Evolutionary conservation across 2,797 vertebrate species (phyloP).

Genomic region (Amblyraja radiata): DNA sequence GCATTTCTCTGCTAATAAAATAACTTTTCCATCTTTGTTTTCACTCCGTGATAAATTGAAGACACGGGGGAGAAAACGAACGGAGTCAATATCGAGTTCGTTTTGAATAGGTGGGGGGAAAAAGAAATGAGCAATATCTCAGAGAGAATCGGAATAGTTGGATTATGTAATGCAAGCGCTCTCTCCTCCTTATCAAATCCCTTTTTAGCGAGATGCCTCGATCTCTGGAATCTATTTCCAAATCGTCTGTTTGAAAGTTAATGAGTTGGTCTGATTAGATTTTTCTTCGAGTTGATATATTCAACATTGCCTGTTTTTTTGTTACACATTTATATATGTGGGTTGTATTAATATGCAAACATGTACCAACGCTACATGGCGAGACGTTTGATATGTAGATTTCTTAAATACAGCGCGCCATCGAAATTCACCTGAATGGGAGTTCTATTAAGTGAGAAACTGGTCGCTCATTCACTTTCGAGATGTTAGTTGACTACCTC

Average conservation of each 20-base stretch:
- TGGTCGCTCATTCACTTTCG: background rate
- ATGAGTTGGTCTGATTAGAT: background rate
- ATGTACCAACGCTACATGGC: background rate
- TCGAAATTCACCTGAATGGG: background rate
- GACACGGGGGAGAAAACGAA: background rate
- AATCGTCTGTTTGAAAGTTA: background rate
- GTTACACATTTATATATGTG: background rate
- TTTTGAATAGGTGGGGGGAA: background rate
- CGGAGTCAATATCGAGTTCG: background rate
- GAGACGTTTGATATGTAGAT: background rate
- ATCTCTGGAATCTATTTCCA: background rate
- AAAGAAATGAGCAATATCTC: background rate
- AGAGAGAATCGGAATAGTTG: background rate
- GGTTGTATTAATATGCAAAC: background rate
- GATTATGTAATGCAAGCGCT: background rate
- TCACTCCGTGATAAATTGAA: background rate
- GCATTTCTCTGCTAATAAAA: background rate
- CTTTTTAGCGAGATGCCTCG: background rate
- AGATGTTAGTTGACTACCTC: background rate
- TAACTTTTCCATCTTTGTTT: background rate
- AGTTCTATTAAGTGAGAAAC: background rate
- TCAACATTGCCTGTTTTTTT: background rate
- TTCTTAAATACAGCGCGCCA: too few species aligned
- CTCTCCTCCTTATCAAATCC: background rate
- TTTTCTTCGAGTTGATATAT: background rate